Evolutionary conservation across 1,140 invertebrate genomes (phyloP).

Genomic region (Nautilus pompilius): DNA sequence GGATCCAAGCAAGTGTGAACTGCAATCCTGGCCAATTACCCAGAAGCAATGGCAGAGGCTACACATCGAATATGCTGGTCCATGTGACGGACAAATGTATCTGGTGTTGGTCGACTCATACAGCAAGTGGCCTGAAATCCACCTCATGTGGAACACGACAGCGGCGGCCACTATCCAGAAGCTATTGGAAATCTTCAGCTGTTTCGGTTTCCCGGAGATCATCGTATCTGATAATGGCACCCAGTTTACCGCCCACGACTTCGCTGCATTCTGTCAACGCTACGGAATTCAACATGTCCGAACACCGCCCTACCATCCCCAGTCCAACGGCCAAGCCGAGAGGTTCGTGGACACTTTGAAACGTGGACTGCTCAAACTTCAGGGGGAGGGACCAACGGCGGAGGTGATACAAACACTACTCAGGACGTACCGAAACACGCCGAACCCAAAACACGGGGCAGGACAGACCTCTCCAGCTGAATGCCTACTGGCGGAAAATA

Average conservation of each 20-base stretch:
- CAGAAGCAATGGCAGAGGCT: conserved; percentile 16
- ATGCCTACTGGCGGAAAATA: too few species aligned
- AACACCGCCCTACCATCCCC: conserved; percentile 36
- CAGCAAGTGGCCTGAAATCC: conserved; percentile 22
- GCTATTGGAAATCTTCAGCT: conserved; percentile 32
- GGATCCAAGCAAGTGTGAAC: background rate
- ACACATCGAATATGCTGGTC: conserved; percentile 24
- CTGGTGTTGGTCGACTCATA: conserved; percentile 19
- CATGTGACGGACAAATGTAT: conserved; percentile 23
- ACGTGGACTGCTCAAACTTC: too few species aligned
- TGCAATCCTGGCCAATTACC: conserved; percentile 16
- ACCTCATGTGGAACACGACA: conserved; percentile 16
- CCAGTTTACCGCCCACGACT: conserved; percentile 51
- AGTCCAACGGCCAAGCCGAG: conserved; percentile 39
- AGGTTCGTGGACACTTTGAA: conserved; percentile 22
- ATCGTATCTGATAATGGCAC: conserved; percentile 56
- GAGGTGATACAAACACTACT: too few species aligned
- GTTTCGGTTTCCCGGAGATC: conserved; percentile 48
- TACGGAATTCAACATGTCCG: conserved; percentile 48
- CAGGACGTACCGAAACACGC: too few species aligned
- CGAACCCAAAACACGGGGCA: too few species aligned
- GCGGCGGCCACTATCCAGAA: conserved; percentile 9
- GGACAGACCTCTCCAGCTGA: too few species aligned
- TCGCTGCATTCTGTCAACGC: conserved; percentile 47
- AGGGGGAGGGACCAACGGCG: too few species aligned